A percentile compares a stretch with the other conserved stretches of the same genome.
These are phyloP conservation scores for Scomber scombrus DNA, from an alignment of 2,113 vertebrate species.

Conservation along the genomic window DNA sequence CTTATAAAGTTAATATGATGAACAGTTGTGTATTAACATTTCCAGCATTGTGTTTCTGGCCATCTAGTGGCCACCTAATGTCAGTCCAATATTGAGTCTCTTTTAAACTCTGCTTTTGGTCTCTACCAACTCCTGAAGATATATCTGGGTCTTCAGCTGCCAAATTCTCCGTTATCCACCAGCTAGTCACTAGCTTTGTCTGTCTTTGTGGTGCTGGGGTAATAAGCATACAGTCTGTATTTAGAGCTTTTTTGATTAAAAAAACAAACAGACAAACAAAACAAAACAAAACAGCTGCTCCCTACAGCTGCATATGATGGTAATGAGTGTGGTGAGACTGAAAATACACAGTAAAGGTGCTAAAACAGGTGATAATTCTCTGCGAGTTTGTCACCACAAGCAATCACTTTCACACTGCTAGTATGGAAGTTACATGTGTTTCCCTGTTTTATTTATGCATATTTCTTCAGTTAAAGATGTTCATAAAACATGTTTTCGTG, in stretches of 20 bases:
- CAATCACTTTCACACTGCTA: background rate
- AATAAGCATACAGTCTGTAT: background rate
- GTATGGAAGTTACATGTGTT: background rate
- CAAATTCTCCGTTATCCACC: background rate
- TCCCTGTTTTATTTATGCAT: background rate
- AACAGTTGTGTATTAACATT: no score
- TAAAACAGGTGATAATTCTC: background rate
- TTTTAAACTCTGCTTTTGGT: conserved; percentile 4
- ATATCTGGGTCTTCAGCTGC: background rate
- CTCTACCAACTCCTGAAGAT: background rate
- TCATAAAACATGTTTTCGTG: background rate
- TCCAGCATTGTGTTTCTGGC: no score
- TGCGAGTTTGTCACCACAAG: background rate
- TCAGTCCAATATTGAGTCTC: no score
- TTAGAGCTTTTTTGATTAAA: background rate
- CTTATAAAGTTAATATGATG: no score
- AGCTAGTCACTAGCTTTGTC: no score
- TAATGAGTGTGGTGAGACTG: background rate
- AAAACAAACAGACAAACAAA: background rate
- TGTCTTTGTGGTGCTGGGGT: no score
- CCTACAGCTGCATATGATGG: background rate
- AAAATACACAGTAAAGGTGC: background rate
- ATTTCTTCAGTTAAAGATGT: background rate
- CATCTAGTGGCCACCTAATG: no score
- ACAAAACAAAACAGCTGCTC: background rate